phyloP scores from a whole-genome alignment of 2,797 vertebrate genomes.

The Rhinoraja longicauda region DNA sequence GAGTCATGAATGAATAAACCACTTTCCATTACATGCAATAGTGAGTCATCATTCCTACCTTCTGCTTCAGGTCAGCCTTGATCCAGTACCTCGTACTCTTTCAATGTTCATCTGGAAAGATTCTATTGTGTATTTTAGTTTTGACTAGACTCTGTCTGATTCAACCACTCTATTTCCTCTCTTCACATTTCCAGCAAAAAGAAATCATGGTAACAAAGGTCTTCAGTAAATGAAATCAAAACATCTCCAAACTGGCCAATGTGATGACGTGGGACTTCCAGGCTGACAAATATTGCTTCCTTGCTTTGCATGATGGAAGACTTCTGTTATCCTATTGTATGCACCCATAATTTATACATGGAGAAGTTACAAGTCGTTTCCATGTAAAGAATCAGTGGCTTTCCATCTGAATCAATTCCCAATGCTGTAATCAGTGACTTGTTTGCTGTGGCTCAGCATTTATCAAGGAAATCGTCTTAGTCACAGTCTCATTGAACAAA shows the following conservation, averaged over 20 bases:
- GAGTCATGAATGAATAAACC: slow-evolving; percentile 22
- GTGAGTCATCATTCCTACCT: slow-evolving; percentile 11
- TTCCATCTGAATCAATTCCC: not conserved
- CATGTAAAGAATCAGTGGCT: not conserved
- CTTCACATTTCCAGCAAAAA: not conserved
- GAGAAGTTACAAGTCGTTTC: not conserved
- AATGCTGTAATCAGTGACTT: not conserved
- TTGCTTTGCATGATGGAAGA: not conserved
- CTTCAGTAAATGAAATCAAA: not conserved
- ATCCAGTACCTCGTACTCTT: not conserved
- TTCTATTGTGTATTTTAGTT: not conserved
- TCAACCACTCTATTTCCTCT: not conserved
- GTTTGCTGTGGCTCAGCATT: not conserved
- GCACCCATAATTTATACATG: not conserved
- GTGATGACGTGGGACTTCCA: not conserved
- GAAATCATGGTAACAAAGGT: not conserved
- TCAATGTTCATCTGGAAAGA: not conserved
- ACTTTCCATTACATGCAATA: not conserved
- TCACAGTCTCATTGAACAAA: not conserved
- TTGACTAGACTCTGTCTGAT: not conserved
- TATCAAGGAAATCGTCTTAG: not conserved
- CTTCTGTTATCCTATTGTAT: not conserved
- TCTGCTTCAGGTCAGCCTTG: not conserved
- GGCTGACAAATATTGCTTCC: not conserved
- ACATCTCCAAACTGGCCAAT: not conserved